phyloP scores from a whole-genome alignment of 2,888 invertebrate species.

The Mythimna vitellina region DNA sequence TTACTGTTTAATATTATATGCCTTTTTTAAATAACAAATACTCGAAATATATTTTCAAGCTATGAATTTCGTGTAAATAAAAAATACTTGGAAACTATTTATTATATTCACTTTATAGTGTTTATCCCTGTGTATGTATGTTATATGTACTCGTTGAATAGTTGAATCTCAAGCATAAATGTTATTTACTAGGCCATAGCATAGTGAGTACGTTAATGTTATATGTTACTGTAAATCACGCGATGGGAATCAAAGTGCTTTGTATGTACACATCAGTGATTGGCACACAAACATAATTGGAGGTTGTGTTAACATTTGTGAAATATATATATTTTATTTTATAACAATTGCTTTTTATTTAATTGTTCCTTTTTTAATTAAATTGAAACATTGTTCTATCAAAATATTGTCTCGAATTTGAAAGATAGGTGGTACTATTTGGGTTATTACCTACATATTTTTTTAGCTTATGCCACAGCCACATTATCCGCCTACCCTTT shows the following conservation, averaged over 20 bases:
- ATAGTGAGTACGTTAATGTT: slow-evolving; percentile 37
- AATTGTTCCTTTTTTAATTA: background rate
- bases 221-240: slow-evolving; percentile 33
- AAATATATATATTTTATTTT: slow-evolving; percentile 72
- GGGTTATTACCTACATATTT: too few species aligned
- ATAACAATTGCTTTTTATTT: slow-evolving; percentile 26
- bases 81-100: slow-evolving; percentile 40
- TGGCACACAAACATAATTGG: slow-evolving; percentile 62
- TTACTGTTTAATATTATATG: slow-evolving; percentile 32
- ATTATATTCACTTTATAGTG: slow-evolving; percentile 40
- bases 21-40: slow-evolving; percentile 51
- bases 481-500: background rate
- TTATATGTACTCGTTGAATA: slow-evolving; percentile 49
- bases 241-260: slow-evolving; percentile 51
- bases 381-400: background rate
- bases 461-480: background rate
- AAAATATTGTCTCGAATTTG: too few species aligned
- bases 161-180: slow-evolving; percentile 61
- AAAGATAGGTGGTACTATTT: too few species aligned
- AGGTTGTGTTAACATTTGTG: slow-evolving; percentile 72
- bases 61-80: slow-evolving; percentile 55
- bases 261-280: slow-evolving; percentile 51
- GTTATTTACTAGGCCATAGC: slow-evolving; percentile 54
- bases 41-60: slow-evolving; percentile 54
- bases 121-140: slow-evolving; percentile 36